These are phyloP conservation scores for Erethizon dorsatum DNA, from an alignment of 2,797 vertebrate genomes.

Conservation along the genomic window DNA sequence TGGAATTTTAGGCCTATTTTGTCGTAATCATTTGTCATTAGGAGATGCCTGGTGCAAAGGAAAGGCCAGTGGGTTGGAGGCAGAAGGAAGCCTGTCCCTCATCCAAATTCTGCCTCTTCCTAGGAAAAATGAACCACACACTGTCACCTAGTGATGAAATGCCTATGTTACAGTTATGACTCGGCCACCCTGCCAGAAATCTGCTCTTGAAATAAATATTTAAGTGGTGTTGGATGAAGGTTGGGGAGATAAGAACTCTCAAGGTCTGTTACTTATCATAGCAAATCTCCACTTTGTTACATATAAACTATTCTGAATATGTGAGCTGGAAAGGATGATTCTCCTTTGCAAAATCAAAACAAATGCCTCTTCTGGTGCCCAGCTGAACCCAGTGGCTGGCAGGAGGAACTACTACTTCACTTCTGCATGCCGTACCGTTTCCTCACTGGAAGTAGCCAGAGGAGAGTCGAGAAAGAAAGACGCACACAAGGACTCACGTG, in stretches of 20 bases:
- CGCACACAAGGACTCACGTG: rapidly evolving
- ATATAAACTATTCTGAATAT: conserved; percentile 1
- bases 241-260: background rate
- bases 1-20: background rate
- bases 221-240: background rate
- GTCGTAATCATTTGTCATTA: background rate
- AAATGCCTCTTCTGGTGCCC: background rate
- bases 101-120: background rate
- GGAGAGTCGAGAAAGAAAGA: background rate
- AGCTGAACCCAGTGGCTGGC: background rate
- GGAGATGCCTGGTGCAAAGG: background rate
- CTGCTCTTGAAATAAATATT: conserved; percentile 53
- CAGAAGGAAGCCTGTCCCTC: background rate
- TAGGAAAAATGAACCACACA: background rate
- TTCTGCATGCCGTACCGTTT: background rate
- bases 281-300: background rate
- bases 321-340: background rate
- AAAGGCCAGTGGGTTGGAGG: background rate
- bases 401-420: background rate
- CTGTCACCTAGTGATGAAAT: background rate
- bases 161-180: background rate
- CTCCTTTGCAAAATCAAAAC: background rate
- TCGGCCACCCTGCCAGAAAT: background rate
- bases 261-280: background rate
- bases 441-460: background rate